Evolutionary conservation across 1,140 invertebrate species (phyloP).

Genomic region (Coenobita brevimanus): DNA sequence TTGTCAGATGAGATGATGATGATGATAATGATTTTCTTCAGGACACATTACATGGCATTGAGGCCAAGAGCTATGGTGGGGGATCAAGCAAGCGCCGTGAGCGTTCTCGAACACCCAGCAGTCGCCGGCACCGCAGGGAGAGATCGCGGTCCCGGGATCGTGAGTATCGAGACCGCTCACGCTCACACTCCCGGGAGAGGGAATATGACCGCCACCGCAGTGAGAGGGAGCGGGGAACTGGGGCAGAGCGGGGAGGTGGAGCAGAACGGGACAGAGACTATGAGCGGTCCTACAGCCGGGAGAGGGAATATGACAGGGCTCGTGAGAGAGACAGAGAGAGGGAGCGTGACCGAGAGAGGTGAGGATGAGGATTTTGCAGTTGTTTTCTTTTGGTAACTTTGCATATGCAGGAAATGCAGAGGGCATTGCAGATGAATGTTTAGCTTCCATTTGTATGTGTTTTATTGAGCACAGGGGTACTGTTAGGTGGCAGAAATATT

Average conservation of each 20-base stretch:
- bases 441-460: too few species aligned
- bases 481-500: too few species aligned
- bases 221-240: slow-evolving; percentile 77
- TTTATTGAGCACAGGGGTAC: too few species aligned
- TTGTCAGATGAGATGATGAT: too few species aligned
- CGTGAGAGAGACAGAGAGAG: slow-evolving; percentile 73
- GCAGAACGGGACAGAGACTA: slow-evolving; percentile 73
- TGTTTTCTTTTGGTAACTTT: background rate
- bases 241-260: slow-evolving; percentile 72
- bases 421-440: background rate
- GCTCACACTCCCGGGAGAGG: slow-evolving; percentile 86
- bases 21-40: slow-evolving; percentile 75
- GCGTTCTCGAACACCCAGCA: slow-evolving; percentile 73
- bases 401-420: background rate
- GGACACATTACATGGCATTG: slow-evolving; percentile 97
- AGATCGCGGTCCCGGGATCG: slow-evolving; percentile 73
- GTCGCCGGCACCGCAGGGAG: slow-evolving; percentile 72
- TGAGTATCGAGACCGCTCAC: slow-evolving; percentile 69
- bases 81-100: slow-evolving; percentile 79
- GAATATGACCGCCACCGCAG: slow-evolving; percentile 80
- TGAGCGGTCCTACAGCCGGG: slow-evolving; percentile 82
- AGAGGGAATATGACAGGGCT: slow-evolving; percentile 77
- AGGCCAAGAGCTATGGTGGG: slow-evolving; percentile 96
- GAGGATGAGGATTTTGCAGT: background rate
- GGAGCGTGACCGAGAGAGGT: slow-evolving; percentile 70